phyloP scores from a whole-genome alignment of 2,797 vertebrate species.

The Threskiornis aethiopicus region DNA sequence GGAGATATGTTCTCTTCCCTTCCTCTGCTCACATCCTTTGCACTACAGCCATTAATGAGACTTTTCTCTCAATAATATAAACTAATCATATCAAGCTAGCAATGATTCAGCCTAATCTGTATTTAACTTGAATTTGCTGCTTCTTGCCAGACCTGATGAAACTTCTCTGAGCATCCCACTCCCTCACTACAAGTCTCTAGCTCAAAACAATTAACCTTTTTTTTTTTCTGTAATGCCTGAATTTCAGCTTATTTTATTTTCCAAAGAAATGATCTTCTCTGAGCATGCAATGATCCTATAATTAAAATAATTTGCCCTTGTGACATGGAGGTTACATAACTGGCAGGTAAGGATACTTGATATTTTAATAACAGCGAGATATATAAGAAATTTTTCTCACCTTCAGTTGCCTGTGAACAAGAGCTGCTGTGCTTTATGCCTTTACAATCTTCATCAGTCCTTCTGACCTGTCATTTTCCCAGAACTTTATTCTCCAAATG shows the following conservation, averaged over 20 bases:
- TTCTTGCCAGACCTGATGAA: neutral
- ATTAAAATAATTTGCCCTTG: constrained; percentile 48
- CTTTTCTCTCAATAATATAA: neutral
- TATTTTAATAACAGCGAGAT: constrained; percentile 27
- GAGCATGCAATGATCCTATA: neutral
- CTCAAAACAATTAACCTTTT: constrained; percentile 11
- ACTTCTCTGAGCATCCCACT: neutral
- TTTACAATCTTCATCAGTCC: constrained; percentile 2
- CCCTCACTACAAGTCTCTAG: neutral
- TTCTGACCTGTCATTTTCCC: constrained; percentile 15
- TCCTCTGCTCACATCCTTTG: neutral
- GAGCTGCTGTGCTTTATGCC: neutral
- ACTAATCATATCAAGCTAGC: neutral
- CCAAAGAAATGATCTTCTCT: neutral
- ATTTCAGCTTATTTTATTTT: constrained; percentile 23
- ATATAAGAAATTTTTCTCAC: constrained; percentile 1
- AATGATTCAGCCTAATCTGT: neutral
- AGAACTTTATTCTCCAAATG: constrained; percentile 28
- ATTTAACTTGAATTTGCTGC: neutral
- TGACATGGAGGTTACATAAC: neutral
- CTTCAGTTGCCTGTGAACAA: neutral
- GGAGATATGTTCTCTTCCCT: neutral
- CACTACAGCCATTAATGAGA: neutral
- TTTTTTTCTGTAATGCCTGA: neutral
- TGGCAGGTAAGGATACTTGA: neutral